A percentile compares a stretch with the other conserved stretches of the same genome.
Evolutionary conservation across 2,113 vertebrate genomes (phyloP).

Genomic region (Phoenicopterus ruber): DNA sequence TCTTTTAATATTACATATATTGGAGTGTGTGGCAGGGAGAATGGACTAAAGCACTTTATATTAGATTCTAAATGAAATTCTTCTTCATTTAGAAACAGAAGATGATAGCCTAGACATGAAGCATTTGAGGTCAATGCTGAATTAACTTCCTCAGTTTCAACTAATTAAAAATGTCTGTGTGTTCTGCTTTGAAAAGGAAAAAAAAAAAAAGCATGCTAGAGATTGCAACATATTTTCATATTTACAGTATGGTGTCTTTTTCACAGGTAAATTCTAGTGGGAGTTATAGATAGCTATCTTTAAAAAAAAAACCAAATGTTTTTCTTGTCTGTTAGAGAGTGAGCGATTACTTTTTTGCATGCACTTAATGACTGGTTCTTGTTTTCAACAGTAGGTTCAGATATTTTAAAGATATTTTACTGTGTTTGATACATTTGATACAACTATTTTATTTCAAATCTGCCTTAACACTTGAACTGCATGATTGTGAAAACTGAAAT

Average conservation of each 20-base stretch:
- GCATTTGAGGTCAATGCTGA: neutral
- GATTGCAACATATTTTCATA: neutral
- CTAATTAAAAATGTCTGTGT: neutral
- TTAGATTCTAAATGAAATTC: slow-evolving; percentile 2
- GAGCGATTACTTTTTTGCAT: neutral
- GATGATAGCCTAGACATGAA: neutral
- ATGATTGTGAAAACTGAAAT: neutral
- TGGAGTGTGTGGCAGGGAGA: neutral
- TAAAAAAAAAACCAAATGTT: neutral
- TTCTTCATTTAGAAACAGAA: slow-evolving; percentile 25
- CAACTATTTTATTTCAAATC: neutral
- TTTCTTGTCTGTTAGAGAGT: neutral
- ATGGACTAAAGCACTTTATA: neutral
- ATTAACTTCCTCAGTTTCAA: neutral
- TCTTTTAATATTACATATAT: neutral
- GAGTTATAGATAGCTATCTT: neutral
- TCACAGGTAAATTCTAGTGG: neutral
- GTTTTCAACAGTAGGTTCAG: neutral
- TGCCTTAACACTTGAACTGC: neutral
- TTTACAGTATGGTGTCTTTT: neutral
- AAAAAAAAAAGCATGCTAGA: accelerated
- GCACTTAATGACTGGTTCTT: neutral
- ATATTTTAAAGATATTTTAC: neutral
- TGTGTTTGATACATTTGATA: neutral
- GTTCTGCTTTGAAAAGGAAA: neutral